Conservation (phyloP, 2,113 vertebrate species). For the Tupaia tana region DNA sequence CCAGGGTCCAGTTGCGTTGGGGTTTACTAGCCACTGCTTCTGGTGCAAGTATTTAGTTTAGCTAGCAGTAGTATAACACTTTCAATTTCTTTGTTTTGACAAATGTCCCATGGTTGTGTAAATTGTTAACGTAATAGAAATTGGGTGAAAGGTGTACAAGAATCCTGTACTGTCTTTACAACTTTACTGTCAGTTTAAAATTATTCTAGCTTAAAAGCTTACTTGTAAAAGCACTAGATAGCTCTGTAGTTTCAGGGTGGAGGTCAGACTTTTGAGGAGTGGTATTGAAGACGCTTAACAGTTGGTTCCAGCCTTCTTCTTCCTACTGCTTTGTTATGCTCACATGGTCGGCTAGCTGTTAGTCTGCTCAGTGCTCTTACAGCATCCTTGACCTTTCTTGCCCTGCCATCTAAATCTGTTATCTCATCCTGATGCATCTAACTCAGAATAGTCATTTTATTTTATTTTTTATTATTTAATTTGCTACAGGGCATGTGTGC, state of each 20-base stretch:
- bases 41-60: neutral
- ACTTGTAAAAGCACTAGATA: neutral
- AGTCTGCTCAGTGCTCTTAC: neutral
- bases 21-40: neutral
- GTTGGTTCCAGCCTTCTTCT: neutral
- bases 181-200: neutral
- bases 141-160: neutral
- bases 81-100: neutral
- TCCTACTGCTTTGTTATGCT: neutral
- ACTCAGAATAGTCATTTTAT: neutral
- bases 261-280: neutral
- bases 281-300: neutral
- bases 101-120: neutral
- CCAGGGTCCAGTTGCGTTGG: neutral
- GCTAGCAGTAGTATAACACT: neutral
- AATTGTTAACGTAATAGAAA: neutral
- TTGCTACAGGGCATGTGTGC: too few relatives aligned
- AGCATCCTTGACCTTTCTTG: neutral
- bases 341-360: neutral
- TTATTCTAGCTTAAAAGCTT: conserved; percentile 2
- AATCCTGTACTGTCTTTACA: neutral
- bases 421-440: neutral
- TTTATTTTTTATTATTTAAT: too few relatives aligned
- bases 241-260: neutral
- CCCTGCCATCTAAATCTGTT: neutral